Evolutionary conservation across 2,888 invertebrate species (phyloP), one percentile per base, ranked within the genome.

Genomic region (Taphrorychus bicolor): DNA sequence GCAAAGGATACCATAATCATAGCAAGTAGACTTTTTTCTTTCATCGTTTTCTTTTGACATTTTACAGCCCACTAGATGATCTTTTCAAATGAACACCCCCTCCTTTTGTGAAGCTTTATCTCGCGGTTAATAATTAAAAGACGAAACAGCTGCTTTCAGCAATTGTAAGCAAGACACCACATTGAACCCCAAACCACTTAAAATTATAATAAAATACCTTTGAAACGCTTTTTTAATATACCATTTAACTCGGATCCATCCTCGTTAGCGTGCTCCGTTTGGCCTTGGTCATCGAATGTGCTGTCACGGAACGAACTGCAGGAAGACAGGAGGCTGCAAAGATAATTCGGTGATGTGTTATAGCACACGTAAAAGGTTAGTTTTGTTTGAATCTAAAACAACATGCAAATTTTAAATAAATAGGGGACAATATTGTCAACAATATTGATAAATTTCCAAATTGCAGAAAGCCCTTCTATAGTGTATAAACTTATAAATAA

Each of bases 281-380:
- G 84, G 21, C 42, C 86, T 73, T 85, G 85, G 72, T 91, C 91
- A 76, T 91, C 90, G 81, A 90, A 91, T 72, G 91, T 91, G 71
- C 92, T 92, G 83, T 93, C 93, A 75, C 93, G 88, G 84, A 93
- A 94, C 58, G 94, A 94, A 82, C 92, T 93, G 87, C 90, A 91
- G 81, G 91, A 91, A 76, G 91, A 91, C 81, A 92, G 85, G 83
- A 92, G 83, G 84, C 91, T 91, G 86, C 77, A 84, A 84, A 71
- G 48, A 62, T 62, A 56, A 62, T 21, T 66, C 59, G 21, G 56
- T 69, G 66, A 59, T 59, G 52, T 62, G 68, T 68, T 53, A 59
- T 56, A 7, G 68, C 59, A 62, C 62, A 58, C 67, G 52, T 62
- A 62, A 49, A 66, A 18, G 49, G 62, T 67, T 67, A 67, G 61